Percentiles rank a stretch among this genome's conserved stretches.
Evolutionary conservation across 2,888 invertebrate species (phyloP).

Genomic region (Drosophila diplacantha): DNA sequence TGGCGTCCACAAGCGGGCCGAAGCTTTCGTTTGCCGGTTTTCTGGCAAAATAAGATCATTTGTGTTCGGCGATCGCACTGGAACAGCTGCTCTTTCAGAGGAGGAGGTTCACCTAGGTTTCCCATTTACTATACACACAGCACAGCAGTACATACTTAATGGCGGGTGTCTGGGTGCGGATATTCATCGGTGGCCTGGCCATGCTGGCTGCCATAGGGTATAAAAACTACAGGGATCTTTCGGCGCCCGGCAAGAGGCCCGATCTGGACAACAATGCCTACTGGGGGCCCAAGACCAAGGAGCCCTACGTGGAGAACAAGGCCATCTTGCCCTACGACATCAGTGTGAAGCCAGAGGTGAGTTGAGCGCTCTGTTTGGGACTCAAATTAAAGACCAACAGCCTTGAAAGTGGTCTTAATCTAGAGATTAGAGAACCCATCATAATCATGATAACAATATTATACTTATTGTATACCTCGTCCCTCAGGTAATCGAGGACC

Average conservation of each 20-base stretch:
- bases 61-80: slow-evolving; percentile 4
- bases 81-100: slow-evolving; percentile 1
- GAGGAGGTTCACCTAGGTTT: no score
- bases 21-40: slow-evolving; percentile 26
- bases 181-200: slow-evolving; percentile 60
- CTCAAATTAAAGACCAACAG: neutral
- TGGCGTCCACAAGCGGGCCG: slow-evolving; percentile 20
- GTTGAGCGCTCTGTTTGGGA: neutral
- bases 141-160: slow-evolving; percentile 8
- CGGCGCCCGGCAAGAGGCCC: slow-evolving; percentile 69
- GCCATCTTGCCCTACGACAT: slow-evolving; percentile 70
- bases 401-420: no score
- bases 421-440: no score
- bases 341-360: slow-evolving; percentile 65
- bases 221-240: slow-evolving; percentile 70
- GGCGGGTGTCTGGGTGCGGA: slow-evolving; percentile 56
- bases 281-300: slow-evolving; percentile 74
- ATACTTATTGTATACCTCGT: neutral
- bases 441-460: neutral
- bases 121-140: neutral
- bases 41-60: slow-evolving; percentile 19
- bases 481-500: slow-evolving; percentile 80
- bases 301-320: slow-evolving; percentile 69
- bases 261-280: slow-evolving; percentile 71
- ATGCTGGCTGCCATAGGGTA: slow-evolving; percentile 65